These are phyloP conservation scores for Papilio polyxenes DNA, from an alignment of 1,140 invertebrate genomes.

Conservation along the genomic window DNA sequence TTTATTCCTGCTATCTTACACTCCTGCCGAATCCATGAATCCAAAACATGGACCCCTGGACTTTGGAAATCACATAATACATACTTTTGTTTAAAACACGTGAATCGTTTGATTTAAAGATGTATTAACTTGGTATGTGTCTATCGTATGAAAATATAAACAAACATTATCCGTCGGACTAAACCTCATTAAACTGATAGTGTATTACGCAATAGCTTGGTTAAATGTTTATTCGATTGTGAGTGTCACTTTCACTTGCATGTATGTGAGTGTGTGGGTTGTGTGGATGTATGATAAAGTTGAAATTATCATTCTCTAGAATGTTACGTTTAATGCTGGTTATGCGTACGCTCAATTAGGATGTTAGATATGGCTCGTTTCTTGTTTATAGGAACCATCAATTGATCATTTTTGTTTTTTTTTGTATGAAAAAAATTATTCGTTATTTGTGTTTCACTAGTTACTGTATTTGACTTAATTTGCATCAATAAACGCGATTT, in stretches of 20 bases:
- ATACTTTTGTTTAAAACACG: too few species aligned
- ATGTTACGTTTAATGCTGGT: neutral
- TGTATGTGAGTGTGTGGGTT: constrained; percentile 35
- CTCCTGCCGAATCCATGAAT: too few species aligned
- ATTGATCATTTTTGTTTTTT: neutral
- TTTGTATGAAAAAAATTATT: neutral
- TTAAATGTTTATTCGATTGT: constrained; percentile 75
- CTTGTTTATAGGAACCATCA: neutral
- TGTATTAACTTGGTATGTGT: neutral
- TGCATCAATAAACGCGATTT: too few species aligned
- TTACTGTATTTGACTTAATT: too few species aligned
- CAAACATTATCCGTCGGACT: constrained; percentile 23
- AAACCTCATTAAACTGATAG: constrained; percentile 51
- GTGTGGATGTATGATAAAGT: constrained; percentile 56
- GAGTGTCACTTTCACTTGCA: constrained; percentile 70
- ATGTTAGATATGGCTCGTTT: neutral
- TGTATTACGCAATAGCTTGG: constrained; percentile 61
- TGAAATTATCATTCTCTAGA: constrained; percentile 40
- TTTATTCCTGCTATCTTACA: too few species aligned
- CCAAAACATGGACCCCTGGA: too few species aligned
- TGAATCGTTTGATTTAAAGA: neutral
- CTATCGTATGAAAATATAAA: neutral
- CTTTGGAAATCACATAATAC: too few species aligned
- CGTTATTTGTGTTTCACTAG: too few species aligned
- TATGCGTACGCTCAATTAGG: constrained; percentile 6